Evolutionary conservation across 2,113 vertebrate species (phyloP).

Genomic region (Eretmochelys imbricata): DNA sequence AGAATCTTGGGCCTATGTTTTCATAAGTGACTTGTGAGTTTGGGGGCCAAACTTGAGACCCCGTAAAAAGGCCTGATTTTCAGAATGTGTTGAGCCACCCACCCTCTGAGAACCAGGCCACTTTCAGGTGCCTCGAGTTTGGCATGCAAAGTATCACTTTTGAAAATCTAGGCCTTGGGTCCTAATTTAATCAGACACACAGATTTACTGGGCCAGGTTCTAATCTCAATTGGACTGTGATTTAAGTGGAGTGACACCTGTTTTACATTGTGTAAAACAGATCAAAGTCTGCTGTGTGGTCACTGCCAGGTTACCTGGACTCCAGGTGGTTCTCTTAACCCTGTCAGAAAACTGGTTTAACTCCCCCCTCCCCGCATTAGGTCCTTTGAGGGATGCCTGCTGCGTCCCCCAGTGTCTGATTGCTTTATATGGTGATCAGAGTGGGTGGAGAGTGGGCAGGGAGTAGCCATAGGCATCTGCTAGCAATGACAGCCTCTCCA

Average conservation of each 20-base stretch:
- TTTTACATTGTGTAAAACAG: not conserved
- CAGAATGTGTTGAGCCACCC: not conserved
- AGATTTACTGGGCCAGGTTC: not conserved
- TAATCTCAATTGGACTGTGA: not conserved
- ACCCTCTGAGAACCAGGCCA: not conserved
- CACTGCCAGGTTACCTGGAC: not conserved
- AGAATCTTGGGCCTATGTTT: not conserved
- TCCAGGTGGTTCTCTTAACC: not conserved
- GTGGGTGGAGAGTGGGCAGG: slow-evolving; percentile 53
- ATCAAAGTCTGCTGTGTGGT: not conserved
- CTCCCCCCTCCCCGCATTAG: not conserved
- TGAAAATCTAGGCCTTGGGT: not conserved
- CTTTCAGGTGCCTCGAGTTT: not conserved
- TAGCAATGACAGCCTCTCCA: slow-evolving; percentile 9
- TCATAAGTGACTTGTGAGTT: not conserved
- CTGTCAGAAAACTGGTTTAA: slow-evolving; percentile 39
- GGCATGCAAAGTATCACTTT: not conserved
- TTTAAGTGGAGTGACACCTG: not conserved
- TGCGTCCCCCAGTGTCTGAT: not conserved
- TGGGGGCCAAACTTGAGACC: not conserved
- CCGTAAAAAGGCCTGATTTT: not conserved
- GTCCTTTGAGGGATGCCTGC: slow-evolving; percentile 45
- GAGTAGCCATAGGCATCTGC: slow-evolving; percentile 29
- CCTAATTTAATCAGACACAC: not conserved
- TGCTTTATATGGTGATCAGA: not conserved